Evolutionary conservation across 2,113 vertebrate genomes (phyloP).

Genomic region (Chloropsis cyanopogon): DNA sequence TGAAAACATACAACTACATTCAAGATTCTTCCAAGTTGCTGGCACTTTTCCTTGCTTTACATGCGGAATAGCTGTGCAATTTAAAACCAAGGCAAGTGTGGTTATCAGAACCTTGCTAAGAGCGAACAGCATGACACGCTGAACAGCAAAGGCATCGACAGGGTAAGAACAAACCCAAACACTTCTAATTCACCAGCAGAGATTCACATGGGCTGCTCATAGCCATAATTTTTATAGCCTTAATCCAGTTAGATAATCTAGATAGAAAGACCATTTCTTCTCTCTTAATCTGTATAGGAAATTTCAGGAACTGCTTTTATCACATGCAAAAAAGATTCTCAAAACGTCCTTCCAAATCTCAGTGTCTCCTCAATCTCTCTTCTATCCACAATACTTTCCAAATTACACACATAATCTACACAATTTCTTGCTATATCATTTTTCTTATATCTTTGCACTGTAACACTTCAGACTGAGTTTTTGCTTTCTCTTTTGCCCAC

Average conservation of each 20-base stretch:
- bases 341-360: not conserved
- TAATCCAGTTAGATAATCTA: not conserved
- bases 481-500: not conserved
- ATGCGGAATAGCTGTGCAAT: not conserved
- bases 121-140: not conserved
- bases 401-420: not conserved
- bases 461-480: not conserved
- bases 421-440: not conserved
- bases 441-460: not conserved
- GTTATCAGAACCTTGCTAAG: not conserved
- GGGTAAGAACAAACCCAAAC: not conserved
- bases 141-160: not conserved
- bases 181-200: not conserved
- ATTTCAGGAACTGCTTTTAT: not conserved
- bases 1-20: not conserved
- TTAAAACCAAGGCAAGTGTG: not conserved
- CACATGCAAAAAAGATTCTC: not conserved
- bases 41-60: not conserved
- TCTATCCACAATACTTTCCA: not conserved
- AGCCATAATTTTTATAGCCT: not conserved
- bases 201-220: not conserved
- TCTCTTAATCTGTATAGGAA: not conserved
- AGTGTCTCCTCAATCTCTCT: rapidly evolving
- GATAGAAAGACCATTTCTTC: not conserved
- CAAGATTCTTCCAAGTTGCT: not conserved